Conservation (phyloP, 2,888 invertebrate genomes). For the Agonopterix arenella region DNA sequence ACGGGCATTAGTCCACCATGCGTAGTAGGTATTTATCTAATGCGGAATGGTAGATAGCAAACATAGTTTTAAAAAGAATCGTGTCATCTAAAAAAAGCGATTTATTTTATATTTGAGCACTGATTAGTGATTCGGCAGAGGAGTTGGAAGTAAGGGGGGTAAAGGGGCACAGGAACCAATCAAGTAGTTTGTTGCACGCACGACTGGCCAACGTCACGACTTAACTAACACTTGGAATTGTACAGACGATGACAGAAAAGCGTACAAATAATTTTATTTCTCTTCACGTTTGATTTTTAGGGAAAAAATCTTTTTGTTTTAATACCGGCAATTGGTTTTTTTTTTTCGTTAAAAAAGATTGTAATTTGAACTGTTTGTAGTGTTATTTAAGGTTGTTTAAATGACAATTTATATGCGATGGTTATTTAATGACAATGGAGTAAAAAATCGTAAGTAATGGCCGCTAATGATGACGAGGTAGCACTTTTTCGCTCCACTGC, state of each 20-base stretch:
- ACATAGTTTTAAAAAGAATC: not conserved
- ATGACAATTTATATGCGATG: too few relatives aligned
- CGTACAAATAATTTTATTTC: too few relatives aligned
- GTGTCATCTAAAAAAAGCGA: too few relatives aligned
- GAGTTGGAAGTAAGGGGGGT: slow-evolving; percentile 14
- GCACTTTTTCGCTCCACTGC: slow-evolving; percentile 7
- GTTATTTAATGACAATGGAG: too few relatives aligned
- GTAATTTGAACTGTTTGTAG: too few relatives aligned
- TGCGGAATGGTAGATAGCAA: slow-evolving; percentile 1
- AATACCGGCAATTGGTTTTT: too few relatives aligned
- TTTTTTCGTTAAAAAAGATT: too few relatives aligned
- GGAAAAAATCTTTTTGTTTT: too few relatives aligned
- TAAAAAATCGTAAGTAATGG: slow-evolving; percentile 3
- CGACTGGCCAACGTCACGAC: slow-evolving; percentile 56
- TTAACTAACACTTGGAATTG: slow-evolving; percentile 38
- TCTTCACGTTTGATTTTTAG: too few relatives aligned
- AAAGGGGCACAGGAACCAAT: slow-evolving; percentile 41
- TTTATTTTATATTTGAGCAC: not conserved
- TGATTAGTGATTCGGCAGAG: slow-evolving; percentile 33
- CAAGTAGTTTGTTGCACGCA: slow-evolving; percentile 61
- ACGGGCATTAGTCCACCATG: too few relatives aligned
- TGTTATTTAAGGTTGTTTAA: too few relatives aligned
- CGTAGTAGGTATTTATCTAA: too few relatives aligned
- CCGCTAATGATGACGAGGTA: not conserved
- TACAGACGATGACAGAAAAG: slow-evolving; percentile 25